phyloP scores from a whole-genome alignment of 2,888 invertebrate genomes.

The Meganola albula region DNA sequence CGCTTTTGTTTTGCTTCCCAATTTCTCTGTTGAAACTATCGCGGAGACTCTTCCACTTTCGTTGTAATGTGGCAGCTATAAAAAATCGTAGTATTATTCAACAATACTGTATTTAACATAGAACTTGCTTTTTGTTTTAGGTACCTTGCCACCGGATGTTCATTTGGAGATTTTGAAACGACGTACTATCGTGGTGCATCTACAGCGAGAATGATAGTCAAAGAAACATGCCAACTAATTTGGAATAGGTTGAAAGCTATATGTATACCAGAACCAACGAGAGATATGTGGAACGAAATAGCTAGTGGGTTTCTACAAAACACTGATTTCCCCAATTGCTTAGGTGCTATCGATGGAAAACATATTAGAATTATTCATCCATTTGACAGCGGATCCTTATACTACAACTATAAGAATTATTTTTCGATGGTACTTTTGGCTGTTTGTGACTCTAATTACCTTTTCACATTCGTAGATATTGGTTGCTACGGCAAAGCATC shows the following conservation, averaged over 20 bases:
- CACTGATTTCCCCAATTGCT: conserved; percentile 22
- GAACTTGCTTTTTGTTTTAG: no score
- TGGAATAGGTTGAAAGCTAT: conserved; percentile 22
- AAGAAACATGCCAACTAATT: conserved; percentile 28
- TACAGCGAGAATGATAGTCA: conserved; percentile 24
- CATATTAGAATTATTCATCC: conserved; percentile 22
- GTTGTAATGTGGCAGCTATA: no score
- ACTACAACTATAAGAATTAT: conserved; percentile 24
- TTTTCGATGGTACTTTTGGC: conserved; percentile 26
- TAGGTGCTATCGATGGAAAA: conserved; percentile 21
- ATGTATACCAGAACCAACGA: conserved; percentile 24
- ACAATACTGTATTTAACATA: no score
- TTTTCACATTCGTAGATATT: no score
- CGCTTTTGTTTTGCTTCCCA: no score
- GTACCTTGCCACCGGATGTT: conserved; percentile 27
- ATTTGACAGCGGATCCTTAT: conserved; percentile 21
- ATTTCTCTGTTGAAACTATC: no score
- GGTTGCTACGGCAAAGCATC: no score
- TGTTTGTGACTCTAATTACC: no score
- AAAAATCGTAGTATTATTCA: no score
- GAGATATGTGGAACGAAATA: conserved; percentile 23
- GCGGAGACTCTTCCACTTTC: no score
- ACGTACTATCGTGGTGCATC: conserved; percentile 20
- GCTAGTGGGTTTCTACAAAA: conserved; percentile 23
- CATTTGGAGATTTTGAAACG: conserved; percentile 25